Percentiles rank a stretch among this genome's conserved stretches.
These are phyloP conservation scores for Hermaeophaga mercurialis DNA, from an alignment of 2,888 invertebrate genomes.

Conservation along the genomic window DNA sequence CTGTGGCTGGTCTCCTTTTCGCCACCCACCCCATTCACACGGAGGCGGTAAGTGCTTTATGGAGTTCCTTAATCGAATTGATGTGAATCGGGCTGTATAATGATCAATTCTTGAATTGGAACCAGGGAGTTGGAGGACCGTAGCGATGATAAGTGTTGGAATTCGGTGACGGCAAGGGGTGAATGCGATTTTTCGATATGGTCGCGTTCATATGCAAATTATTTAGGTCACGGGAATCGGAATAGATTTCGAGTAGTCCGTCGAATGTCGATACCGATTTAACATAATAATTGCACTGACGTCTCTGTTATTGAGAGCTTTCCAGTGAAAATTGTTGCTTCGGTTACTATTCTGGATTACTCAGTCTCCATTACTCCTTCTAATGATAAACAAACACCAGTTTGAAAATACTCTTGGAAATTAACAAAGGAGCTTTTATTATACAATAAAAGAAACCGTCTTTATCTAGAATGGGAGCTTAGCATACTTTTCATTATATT, in stretches of 20 bases:
- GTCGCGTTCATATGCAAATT: slow-evolving; percentile 9
- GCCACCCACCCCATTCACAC: slow-evolving; percentile 88
- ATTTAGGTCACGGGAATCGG: background rate
- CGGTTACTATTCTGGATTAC: too few species aligned
- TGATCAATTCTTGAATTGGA: slow-evolving; percentile 25
- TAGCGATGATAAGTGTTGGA: slow-evolving; percentile 1
- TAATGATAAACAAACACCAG: too few species aligned
- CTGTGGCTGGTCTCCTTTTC: slow-evolving; percentile 76
- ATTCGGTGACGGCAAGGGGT: background rate
- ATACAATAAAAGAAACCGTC: too few species aligned
- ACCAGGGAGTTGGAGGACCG: slow-evolving; percentile 1
- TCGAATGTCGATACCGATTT: background rate
- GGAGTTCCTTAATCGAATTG: slow-evolving; percentile 25
- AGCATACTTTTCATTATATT: too few species aligned
- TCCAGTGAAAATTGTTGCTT: too few species aligned
- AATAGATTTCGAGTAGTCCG: background rate
- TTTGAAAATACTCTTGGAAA: too few species aligned
- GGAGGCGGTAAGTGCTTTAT: slow-evolving; percentile 76
- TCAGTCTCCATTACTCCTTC: too few species aligned
- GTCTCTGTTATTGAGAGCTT: too few species aligned
- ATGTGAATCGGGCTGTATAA: slow-evolving; percentile 25
- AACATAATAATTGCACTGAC: background rate
- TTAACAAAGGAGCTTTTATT: too few species aligned
- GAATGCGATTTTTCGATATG: slow-evolving; percentile 10
- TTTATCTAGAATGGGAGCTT: too few species aligned